Base-by-base conservation (phyloP, 2,888 invertebrate species). In the Diachrysia chrysitis region DNA sequence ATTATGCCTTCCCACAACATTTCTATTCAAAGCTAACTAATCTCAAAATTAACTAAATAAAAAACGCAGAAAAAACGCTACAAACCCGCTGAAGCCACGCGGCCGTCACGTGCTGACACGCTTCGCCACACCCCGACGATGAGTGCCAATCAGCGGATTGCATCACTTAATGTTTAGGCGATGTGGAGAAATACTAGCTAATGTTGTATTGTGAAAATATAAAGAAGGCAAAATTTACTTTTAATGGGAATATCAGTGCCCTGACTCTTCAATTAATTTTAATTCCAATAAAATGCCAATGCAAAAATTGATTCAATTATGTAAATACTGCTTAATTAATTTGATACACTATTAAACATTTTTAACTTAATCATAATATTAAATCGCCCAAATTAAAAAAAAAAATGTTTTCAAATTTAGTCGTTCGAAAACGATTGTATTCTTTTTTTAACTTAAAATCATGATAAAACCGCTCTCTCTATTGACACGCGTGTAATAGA, bases 141-240 rank as follows among this genome's bases (percentile, higher is more conserved):
- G 76, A 77, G 59, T 76, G 80, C 83, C 85, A 85, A 89, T 86
- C 85, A 83, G 77, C 58, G 78, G 82, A 89, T 86, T 87, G 89
- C 85, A 84, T 81, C 87, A 86, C 86, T 87, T 86, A 85, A 83
- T 69, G 81, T 71, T 32, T 65, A 67, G 64, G 59, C 81, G 83
- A 73, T 72, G 69, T 69, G 75, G 80, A 71, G 73, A 81, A 71
- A 77, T 70, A 56, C 57, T 55, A 60, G 14, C 54, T 70, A 70
- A 51, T 70, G 53, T 14, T 21, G 21, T 32, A 32, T 32, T 32
- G 32, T 32, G 25, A 25, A 5, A 25, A 25, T 2, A 25, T 25
- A 25, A 25, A 25, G 25, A 25, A 25, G n/a, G n/a, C n/a, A n/a
- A n/a, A n/a, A n/a, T n/a, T n/a, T n/a, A n/a, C n/a, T n/a, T n/a